Evolutionary conservation across 2,888 invertebrate genomes (phyloP).

Genomic region (Amphimallon solstitiale): DNA sequence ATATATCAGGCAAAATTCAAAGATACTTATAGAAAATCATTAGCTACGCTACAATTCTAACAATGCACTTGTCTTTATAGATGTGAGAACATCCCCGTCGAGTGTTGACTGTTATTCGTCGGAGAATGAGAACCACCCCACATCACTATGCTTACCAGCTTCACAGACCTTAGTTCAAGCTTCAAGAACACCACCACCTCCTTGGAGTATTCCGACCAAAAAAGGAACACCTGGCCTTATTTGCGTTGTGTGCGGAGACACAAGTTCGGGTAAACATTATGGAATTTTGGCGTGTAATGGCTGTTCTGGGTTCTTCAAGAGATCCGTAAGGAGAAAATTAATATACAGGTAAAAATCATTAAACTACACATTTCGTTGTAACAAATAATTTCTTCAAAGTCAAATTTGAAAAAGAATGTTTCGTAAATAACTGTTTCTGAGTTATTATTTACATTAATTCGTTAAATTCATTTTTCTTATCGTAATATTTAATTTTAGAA

Average conservation of each 20-base stretch:
- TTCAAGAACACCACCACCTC: constrained; percentile 70
- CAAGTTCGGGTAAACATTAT: constrained; percentile 96
- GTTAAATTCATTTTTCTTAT: too few species aligned
- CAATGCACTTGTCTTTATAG: constrained; percentile 49
- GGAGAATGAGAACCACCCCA: constrained; percentile 66
- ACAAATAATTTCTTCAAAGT: too few species aligned
- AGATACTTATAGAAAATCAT: not conserved
- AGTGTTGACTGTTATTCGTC: constrained; percentile 60
- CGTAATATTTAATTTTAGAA: too few species aligned
- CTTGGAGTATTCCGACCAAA: constrained; percentile 65
- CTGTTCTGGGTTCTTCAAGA: constrained; percentile 98
- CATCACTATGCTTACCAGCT: constrained; percentile 69
- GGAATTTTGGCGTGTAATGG: constrained; percentile 99
- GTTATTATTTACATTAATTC: too few species aligned
- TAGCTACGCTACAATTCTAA: not conserved
- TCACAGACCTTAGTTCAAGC: constrained; percentile 72
- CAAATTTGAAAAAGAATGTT: too few species aligned
- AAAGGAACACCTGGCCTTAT: constrained; percentile 79
- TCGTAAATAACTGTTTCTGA: too few species aligned
- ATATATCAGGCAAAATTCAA: too few species aligned
- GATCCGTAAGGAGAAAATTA: constrained; percentile 93
- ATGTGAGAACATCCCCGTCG: constrained; percentile 59
- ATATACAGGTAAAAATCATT: constrained; percentile 88
- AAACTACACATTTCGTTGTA: too few species aligned
- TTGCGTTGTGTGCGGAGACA: constrained; percentile 97